Evolutionary conservation across 2,888 invertebrate genomes (phyloP), one percentile per base, ranked within the genome.

Genomic region (Tachystola acroxantha): DNA sequence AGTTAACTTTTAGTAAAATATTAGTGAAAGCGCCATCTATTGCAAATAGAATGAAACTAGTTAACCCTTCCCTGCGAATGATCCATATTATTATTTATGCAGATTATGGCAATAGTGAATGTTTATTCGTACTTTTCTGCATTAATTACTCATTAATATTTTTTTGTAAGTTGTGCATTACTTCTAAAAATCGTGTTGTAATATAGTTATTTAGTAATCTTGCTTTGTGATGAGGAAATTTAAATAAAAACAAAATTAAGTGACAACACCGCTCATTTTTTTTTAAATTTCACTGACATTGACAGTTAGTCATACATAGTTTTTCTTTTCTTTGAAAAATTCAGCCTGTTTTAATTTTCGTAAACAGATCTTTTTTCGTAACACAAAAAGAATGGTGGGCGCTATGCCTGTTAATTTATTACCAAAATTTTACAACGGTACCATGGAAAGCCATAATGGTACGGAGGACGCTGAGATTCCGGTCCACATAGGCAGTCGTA

Each of bases 361-460:
- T 69, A 71, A 74, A 76, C 63, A 77, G 65, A 82, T 80, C 80
- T 57, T 67, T 75, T 84, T 84, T 80, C 67, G 74, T 81, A 82
- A 71, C 63, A 48, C 50, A 53, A 73, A 73, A 70, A 86, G 71
- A 78, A 86, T 86, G 86, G 86, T 86, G 78, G 86, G 86, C 82
- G 86, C 84, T 48, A 84, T 85, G 85, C 85, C 86, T 84, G 82
- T 86, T 58, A 79, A 82, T 68, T 66, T 86, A 69, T 77, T 85
- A 68, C 85, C 86, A 68, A 86, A 85, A 84, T 86, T 84, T 82
- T 85, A 67, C 55, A 84, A 82, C 66, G 82, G 80, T 61, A 64
- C 76, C 57, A 85, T 85, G 84, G 80, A 76, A 53, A 77, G 74
- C 72, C 74, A 81, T 44, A 78, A 89, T 79, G 63, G 89, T 73